Base-by-base conservation (phyloP, 2,113 vertebrate species). In the Stigmatopora argus region DNA sequence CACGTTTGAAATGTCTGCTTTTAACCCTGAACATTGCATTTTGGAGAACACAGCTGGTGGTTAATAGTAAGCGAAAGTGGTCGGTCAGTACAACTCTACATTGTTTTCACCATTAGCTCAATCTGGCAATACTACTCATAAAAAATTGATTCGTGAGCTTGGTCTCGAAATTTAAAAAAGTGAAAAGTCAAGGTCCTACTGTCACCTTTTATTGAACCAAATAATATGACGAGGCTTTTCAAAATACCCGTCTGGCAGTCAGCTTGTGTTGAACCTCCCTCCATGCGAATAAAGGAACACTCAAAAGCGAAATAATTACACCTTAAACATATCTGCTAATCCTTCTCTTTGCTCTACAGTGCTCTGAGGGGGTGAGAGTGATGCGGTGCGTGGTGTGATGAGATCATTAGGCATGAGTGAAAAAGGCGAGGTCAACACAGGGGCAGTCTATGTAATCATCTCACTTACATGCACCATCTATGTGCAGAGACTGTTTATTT, bases 391-490 rank as follows among this genome's bases (percentile, higher is more conserved):
- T 78, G 67, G 67, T 70, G 70, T 86, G 86, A 90, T 88, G 77
- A 90, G 86, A 91, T 94, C 92, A 92, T 92, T 91, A 83, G 77
- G 89, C 90, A 91, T 93, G 90, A 93, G 90, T 85, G 83, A 85
- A 84, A 61, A 78, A 74, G 76, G 51, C 7, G 77, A 86, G 85
- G 88, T 90, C 88, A 85, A 65, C 78, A 79, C 64, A 71, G 69
- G 85, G 85, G 79, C 81, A 85, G 47, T 71, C 73, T 67, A 74
- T 83, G 85, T 78, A 89, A 89, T 91, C 87, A 90, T 90, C 90
- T 90, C 87, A 80, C 82, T 92, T 90, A 90, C 89, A 90, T 81
- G 71, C 72, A 75, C 83, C 83, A 85, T 88, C 78, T 84, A 81
- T 73, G 85, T 78, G 71, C 77, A 66, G 83, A 88, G 81, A 82